phyloP scores from a whole-genome alignment of 2,888 invertebrate species.

The Diarsia brunnea region DNA sequence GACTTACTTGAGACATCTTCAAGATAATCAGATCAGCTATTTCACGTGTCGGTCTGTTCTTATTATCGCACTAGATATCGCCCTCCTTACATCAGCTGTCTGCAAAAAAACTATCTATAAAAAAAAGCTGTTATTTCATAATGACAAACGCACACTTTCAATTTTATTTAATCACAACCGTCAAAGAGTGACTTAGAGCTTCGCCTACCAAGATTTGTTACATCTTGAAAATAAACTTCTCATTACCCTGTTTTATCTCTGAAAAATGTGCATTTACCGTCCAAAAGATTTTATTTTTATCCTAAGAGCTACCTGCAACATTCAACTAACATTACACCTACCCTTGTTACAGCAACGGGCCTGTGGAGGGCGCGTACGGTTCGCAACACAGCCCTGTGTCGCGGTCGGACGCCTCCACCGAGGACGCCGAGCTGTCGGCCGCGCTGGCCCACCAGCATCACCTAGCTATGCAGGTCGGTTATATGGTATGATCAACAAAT shows the following conservation, averaged over 20 bases:
- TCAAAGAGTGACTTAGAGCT: too few relatives aligned
- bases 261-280: too few relatives aligned
- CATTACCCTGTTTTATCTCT: too few relatives aligned
- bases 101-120: too few relatives aligned
- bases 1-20: constrained; percentile 7
- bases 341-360: constrained; percentile 87
- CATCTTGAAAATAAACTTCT: too few relatives aligned
- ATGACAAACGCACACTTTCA: too few relatives aligned
- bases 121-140: too few relatives aligned
- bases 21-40: not conserved
- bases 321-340: constrained; percentile 4
- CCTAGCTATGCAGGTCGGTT: constrained; percentile 88
- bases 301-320: not conserved
- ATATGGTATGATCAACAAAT: constrained; percentile 30
- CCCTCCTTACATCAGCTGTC: too few relatives aligned
- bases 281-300: too few relatives aligned
- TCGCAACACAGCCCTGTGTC: constrained; percentile 89
- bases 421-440: constrained; percentile 89
- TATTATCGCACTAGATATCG: not conserved
- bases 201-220: too few relatives aligned
- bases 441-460: constrained; percentile 89
- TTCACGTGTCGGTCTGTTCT: not conserved
- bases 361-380: constrained; percentile 89
- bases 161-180: too few relatives aligned
- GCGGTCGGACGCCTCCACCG: constrained; percentile 89